Evolutionary conservation across 2,113 vertebrate genomes (phyloP).

Genomic region (Xyliphius kryptos): DNA sequence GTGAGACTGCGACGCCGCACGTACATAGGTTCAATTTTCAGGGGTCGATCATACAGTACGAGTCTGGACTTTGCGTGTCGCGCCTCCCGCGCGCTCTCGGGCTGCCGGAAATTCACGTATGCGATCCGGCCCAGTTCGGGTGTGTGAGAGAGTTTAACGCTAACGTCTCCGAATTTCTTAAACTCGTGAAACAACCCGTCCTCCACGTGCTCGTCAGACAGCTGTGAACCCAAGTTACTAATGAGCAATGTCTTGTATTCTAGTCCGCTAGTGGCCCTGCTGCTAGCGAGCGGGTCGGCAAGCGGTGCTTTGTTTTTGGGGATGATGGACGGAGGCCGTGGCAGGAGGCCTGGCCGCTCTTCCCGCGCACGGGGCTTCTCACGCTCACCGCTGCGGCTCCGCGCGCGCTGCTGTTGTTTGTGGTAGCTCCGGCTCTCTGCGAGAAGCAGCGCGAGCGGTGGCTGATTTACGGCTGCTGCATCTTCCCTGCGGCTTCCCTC

Average conservation of each 20-base stretch:
- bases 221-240: constrained; percentile 86
- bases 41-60: constrained; percentile 81
- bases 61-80: constrained; percentile 82
- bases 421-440: no score
- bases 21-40: constrained; percentile 92
- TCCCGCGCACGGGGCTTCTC: no score
- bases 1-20: constrained; percentile 67
- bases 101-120: constrained; percentile 92
- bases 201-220: constrained; percentile 90
- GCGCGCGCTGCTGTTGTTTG: no score
- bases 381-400: no score
- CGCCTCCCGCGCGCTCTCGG: constrained; percentile 87
- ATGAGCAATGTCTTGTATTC: constrained; percentile 95
- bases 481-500: no score
- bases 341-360: constrained; percentile 56
- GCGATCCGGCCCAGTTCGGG: constrained; percentile 90
- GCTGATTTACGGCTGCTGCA: no score
- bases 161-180: no score
- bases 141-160: constrained; percentile 89
- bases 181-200: constrained; percentile 95
- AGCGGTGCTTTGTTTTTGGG: constrained; percentile 41
- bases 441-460: no score
- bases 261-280: constrained; percentile 53
- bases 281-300: constrained; percentile 50
- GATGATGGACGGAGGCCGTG: no score